Conservation (phyloP, 1,140 invertebrate species). For the Popillia japonica region DNA sequence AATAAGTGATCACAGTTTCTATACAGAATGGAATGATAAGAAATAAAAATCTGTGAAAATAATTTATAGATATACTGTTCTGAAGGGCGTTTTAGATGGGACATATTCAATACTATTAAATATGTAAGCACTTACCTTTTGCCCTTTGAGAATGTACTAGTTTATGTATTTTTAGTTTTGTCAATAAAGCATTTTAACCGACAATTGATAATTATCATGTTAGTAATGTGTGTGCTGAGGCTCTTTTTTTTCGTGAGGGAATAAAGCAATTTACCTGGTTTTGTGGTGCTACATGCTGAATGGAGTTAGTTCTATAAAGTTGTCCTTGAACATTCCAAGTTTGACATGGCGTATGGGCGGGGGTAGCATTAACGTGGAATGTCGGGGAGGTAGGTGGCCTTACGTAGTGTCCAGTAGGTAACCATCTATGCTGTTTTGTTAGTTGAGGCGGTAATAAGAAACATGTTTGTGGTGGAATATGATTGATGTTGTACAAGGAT, state of each 20-base stretch:
- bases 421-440: constrained; percentile 28
- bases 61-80: too few species aligned
- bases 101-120: too few species aligned
- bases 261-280: background rate
- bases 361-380: constrained; percentile 19
- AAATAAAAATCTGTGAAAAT: background rate
- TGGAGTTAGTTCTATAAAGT: constrained; percentile 38
- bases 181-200: too few species aligned
- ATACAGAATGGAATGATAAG: too few species aligned
- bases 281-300: constrained; percentile 16
- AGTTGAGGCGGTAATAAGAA: constrained; percentile 37
- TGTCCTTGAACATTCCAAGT: constrained; percentile 26
- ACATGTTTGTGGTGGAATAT: constrained; percentile 39
- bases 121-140: too few species aligned
- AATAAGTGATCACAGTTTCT: too few species aligned
- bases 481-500: constrained; percentile 27
- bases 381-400: constrained; percentile 9
- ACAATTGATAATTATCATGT: too few species aligned
- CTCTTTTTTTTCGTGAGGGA: too few species aligned
- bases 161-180: too few species aligned
- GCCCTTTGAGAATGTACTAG: too few species aligned
- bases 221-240: too few species aligned
- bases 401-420: constrained; percentile 18
- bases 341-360: constrained; percentile 10
- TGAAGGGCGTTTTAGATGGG: too few species aligned